Evolutionary conservation across 2,888 invertebrate species (phyloP), one percentile per base, ranked within the genome.

Genomic region (Leptopilina myrica): DNA sequence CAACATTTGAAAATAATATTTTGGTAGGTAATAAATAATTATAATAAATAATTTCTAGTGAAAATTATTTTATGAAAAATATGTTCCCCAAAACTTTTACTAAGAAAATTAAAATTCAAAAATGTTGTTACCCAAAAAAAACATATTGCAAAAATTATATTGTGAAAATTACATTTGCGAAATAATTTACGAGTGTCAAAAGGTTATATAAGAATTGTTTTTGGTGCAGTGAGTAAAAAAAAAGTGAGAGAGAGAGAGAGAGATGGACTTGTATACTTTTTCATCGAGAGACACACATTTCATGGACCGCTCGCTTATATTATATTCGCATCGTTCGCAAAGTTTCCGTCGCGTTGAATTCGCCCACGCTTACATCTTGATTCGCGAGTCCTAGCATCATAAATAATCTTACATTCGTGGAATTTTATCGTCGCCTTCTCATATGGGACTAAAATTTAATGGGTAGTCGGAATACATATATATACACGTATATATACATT

Each of bases 291-390:
- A 49, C 8, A 49, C 4, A 79, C 76, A 81, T 80, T 83, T 83
- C 78, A 81, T 65, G 64, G 76, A 9, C 33, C 33, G 33, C 77
- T 11, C 77, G 49, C 69, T 46, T 62, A 40, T 49, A 62, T 76
- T 33, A 33, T 33, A 33, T 33, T 33, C 33, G 33, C 33, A 33
- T 59, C 78, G 64, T 76, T 79, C 79, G 49, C 49, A 49, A 79
- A 78, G 43, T 43, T 67, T 64, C 78, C 64, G 78, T 79, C 66
- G 75, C 79, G 67, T 56, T 73, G n/a, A 56, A 53, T 49, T 80
- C 83, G 80, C 83, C 83, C 78, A 83, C 83, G 79, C 83, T 83
- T 83, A 81, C 81, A 83, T 83, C 83, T 83, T 83, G 81, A 83
- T 83, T 83, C 83, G 79, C 81, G 75, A 83, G 79, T 78, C 79